These are phyloP conservation scores for Smittia sp. DNA, from an alignment of 2,888 invertebrate species.

Conservation along the genomic window DNA sequence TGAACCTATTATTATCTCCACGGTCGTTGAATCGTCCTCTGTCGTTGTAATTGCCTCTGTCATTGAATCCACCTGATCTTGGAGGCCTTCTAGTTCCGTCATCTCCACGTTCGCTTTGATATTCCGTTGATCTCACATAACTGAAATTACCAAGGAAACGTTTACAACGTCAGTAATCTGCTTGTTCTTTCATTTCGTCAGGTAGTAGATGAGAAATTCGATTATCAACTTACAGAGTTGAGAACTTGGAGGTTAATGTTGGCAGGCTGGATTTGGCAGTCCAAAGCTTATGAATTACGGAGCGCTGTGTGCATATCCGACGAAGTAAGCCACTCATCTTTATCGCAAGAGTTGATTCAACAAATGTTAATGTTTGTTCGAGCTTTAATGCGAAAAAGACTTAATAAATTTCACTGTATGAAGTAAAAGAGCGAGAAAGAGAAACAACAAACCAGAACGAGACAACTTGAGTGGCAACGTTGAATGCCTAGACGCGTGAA, in stretches of 20 bases:
- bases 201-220: not conserved
- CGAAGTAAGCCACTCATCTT: not conserved
- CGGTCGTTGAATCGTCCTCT: constrained; percentile 46
- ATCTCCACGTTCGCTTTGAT: not conserved
- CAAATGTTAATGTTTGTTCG: too few species aligned
- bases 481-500: too few species aligned
- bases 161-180: too few species aligned
- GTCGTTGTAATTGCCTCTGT: constrained; percentile 43
- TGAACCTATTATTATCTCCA: constrained; percentile 55
- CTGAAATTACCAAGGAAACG: too few species aligned
- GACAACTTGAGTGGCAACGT: too few species aligned
- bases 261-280: not conserved
- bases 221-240: not conserved
- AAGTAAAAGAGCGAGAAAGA: too few species aligned
- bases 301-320: not conserved
- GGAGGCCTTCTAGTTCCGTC: not conserved
- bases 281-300: not conserved
- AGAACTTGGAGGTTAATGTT: not conserved
- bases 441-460: too few species aligned
- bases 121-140: too few species aligned
- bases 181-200: not conserved
- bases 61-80: not conserved
- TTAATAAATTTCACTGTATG: too few species aligned
- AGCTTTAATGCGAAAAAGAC: too few species aligned
- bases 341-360: too few species aligned